Base-by-base conservation (phyloP, 2,797 vertebrate species). In the Acanthurus lineatus region DNA sequence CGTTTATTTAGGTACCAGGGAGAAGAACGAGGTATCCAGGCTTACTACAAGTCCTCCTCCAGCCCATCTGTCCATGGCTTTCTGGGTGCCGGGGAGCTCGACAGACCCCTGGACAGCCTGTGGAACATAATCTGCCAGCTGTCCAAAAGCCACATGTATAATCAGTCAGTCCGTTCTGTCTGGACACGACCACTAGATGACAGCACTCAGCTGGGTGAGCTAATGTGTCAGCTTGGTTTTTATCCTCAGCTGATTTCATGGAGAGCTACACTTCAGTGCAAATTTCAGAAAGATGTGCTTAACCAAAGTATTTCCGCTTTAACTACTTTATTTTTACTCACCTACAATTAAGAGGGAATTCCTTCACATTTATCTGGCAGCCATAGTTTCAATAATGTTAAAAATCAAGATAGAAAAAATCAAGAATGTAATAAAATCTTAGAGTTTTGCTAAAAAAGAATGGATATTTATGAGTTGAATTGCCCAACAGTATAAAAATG, bases 201-300 rank as follows among this genome's bases (percentile, higher is more conserved):
- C 91, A 95, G 93, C 75, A 97, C 97, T 89, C 96, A 97, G 91
- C 93, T 99, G 86, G 97, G 98, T 99, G 88, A 97, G 90, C 70
- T 12, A 19, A 25, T 3, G 6, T 6, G 16, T 32, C 71, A 32
- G 15, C 62, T 12, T 1, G 17, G 5, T 25, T 38, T 54, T 14
- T 28, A 16, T 49, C 32, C 19, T 60, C 17, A 25, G 10, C 28
- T 2, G 16, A 9, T 28, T 54, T 47, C 6, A 1, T 44, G 12
- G 38, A 40, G 51, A 10, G 58, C 16, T 11, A 1, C 0, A 32
- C 1, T 17, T 11, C 8, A 4, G 7, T 42, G 19, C 1, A 42
- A 49, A 0, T 1, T 42, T 28, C 10, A 35, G 58, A 25, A 42
- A 79, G 47, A 62, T 16, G 17, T 57, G 10, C n/a, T 38, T 40